Evolutionary conservation across 1,140 invertebrate genomes (phyloP), one percentile per base, ranked within the genome.

Genomic region (Trichomalopsis sarcophagae): DNA sequence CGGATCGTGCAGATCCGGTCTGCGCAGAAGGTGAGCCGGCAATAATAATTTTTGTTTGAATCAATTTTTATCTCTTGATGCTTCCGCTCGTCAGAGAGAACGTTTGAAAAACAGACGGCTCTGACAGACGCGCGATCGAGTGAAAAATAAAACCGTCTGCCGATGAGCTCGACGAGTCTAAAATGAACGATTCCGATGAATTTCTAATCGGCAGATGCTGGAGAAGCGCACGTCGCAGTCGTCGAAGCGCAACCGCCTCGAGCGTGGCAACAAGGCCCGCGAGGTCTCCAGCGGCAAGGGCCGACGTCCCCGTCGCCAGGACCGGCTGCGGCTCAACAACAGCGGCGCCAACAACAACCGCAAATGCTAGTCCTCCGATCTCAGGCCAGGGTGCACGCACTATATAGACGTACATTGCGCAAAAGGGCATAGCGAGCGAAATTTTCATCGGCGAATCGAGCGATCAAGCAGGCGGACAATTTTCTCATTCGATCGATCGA

Each of bases 301-400:
- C 79, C 89, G 88, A 14, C 94, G 95, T 84, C 95, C 95, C 88
- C 94, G 95, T 87, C 94, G 94, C 81, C 94, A 94, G 86, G 94
- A 95, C 83, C 94, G 95, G 84, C 95, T 96, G 88, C 94, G 95
- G 86, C 94, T 95, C 88, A 94, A 94, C 88, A 94, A 95, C 89
- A 96, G 95, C 87, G 94, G 95, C 87, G 95, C 95, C 85, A 96
- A 96, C 91, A 96, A 96, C 93, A 96, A 96, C 91, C 95, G 96
- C 92, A 96, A 96, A 94, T 96, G 95, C 94, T 96, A 92, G 93
- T 92, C 91, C 90, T 73, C 11, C 88, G 89, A 90, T 92, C 91
- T 90, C 89, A 90, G 88, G 87, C 89, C 88, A 92, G 89, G 87
- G 88, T 90, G 90, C 89, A 91, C 89, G 87, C 77, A 23, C n/a